Conservation (phyloP, 1,140 invertebrate species). For the Temnothorax curvispinosus region DNA sequence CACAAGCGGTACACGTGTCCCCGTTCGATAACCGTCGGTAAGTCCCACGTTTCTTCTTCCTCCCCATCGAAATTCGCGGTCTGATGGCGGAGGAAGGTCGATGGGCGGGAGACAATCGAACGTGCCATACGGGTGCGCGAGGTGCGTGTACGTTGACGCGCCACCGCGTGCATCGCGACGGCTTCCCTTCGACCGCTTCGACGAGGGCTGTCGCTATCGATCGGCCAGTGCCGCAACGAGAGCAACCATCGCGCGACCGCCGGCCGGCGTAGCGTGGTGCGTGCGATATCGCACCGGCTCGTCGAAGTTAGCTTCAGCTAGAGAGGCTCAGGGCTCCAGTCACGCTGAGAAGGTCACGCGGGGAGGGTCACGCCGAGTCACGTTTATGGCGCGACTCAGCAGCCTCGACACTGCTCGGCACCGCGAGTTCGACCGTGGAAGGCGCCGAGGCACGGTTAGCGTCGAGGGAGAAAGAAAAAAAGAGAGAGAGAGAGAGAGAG, state of each 20-base stretch:
- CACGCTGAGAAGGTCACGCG: neutral
- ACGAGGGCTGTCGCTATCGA: conserved; percentile 48
- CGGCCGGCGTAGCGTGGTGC: neutral
- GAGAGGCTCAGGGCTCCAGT: neutral
- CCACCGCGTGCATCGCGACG: neutral
- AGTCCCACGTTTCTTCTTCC: neutral
- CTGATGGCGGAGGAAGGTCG: conserved; percentile 10
- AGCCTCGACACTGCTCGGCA: no score
- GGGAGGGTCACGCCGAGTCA: neutral
- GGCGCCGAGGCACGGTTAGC: neutral
- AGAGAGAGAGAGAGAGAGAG: neutral
- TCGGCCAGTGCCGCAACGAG: neutral
- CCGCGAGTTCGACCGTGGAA: conserved; percentile 6
- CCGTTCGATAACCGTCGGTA: neutral
- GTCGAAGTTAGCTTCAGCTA: no score
- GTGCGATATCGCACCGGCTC: neutral
- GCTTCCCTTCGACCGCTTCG: conserved; percentile 17
- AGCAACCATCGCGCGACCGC: conserved; percentile 1
- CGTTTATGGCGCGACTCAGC: neutral
- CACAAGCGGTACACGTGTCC: conserved; percentile 11
- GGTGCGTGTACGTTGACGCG: neutral
- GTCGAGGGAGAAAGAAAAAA: neutral
- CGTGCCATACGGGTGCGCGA: neutral
- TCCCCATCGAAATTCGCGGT: conserved; percentile 13
- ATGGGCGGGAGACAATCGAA: neutral